Conservation (phyloP, 2,113 vertebrate species). For the Arvicanthis niloticus region DNA sequence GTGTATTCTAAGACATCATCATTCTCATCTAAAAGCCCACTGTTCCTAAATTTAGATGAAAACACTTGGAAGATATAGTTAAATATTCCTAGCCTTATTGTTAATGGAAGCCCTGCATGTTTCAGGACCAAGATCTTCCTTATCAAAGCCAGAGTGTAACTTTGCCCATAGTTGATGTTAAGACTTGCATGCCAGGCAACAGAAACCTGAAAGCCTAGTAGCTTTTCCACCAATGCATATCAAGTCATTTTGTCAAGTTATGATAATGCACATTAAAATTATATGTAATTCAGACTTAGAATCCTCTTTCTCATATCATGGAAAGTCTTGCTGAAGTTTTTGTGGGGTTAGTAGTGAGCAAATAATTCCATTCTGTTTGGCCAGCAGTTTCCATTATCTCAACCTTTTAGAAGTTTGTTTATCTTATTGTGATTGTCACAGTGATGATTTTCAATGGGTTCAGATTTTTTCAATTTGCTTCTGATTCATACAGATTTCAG, state of each 20-base stretch:
- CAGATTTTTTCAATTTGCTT: not conserved
- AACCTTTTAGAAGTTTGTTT: not conserved
- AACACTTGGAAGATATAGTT: not conserved
- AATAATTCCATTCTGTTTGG: not conserved
- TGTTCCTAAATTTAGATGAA: not conserved
- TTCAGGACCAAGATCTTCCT: not conserved
- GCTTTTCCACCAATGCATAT: not conserved
- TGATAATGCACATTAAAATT: not conserved
- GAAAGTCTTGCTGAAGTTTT: not conserved
- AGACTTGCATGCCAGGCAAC: not conserved
- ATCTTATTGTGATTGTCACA: not conserved
- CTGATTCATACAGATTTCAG: not conserved
- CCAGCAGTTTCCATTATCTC: not conserved
- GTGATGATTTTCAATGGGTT: not conserved
- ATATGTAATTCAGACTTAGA: not conserved
- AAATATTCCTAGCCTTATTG: not conserved
- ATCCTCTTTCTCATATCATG: not conserved
- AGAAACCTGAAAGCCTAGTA: not conserved
- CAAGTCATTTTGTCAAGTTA: not conserved
- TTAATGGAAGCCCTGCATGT: not conserved
- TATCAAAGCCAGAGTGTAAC: not conserved
- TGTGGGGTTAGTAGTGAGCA: not conserved
- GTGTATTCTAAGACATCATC: not conserved
- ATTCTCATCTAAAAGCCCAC: not conserved
- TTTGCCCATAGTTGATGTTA: not conserved